Conservation (phyloP, 2,888 invertebrate genomes). For the Phaonia tiefii region DNA sequence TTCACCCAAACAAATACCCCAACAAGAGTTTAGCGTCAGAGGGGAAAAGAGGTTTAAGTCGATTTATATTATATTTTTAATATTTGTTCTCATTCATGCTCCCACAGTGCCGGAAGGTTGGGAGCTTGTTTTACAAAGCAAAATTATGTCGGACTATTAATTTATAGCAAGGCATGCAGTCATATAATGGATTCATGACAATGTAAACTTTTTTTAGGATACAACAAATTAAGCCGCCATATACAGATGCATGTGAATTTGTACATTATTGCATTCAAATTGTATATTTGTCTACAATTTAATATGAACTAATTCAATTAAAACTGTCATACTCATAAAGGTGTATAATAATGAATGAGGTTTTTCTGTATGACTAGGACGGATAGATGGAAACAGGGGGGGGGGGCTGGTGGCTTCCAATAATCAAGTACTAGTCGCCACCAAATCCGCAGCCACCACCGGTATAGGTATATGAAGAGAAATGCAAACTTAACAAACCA, state of each 20-base stretch:
- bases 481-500: conserved; percentile 32
- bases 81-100: conserved; percentile 6
- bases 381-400: neutral
- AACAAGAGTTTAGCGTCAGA: conserved; percentile 13
- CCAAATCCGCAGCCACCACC: too few species aligned
- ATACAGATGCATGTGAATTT: neutral
- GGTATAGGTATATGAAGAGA: conserved; percentile 1
- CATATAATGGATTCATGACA: conserved; percentile 22
- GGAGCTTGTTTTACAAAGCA: conserved; percentile 25
- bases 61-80: conserved; percentile 38
- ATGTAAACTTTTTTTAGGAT: conserved; percentile 21
- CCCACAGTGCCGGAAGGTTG: neutral
- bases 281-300: conserved; percentile 35
- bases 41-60: conserved; percentile 16
- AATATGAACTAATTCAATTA: conserved; percentile 44
- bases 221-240: conserved; percentile 4
- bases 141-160: neutral
- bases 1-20: conserved; percentile 44
- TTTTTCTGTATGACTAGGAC: too few species aligned
- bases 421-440: too few species aligned
- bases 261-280: neutral
- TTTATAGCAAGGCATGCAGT: conserved; percentile 6
- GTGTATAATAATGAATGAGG: conserved; percentile 26
- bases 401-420: neutral
- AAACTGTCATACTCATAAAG: conserved; percentile 42